Evolutionary conservation across 2,797 vertebrate genomes (phyloP).

Genomic region (Muscicapa striata): DNA sequence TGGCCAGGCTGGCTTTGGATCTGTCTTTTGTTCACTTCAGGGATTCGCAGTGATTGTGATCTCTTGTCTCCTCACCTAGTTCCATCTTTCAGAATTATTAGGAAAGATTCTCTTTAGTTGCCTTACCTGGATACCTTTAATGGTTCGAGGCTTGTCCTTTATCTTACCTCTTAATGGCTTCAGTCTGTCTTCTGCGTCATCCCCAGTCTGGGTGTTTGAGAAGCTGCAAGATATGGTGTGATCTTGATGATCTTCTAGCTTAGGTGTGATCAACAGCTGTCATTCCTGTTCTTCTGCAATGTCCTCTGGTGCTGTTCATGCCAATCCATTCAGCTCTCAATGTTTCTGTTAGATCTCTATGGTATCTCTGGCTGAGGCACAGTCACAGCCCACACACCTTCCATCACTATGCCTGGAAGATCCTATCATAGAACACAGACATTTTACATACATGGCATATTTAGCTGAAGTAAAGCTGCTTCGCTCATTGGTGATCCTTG

Average conservation of each 20-base stretch:
- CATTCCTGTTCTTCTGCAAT: not conserved
- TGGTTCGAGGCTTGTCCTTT: not conserved
- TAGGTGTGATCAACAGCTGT: not conserved
- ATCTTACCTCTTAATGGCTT: constrained; percentile 5
- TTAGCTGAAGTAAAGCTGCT: constrained; percentile 22
- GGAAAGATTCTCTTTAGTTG: not conserved
- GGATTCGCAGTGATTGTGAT: not conserved
- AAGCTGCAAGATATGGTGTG: not conserved
- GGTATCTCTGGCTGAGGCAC: not conserved
- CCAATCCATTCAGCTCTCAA: not conserved
- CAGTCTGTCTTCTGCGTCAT: not conserved
- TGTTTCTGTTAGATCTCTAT: not conserved
- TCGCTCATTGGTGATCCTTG: not conserved
- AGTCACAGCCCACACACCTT: constrained; percentile 34
- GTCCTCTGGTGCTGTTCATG: not conserved
- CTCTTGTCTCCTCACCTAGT: not conserved
- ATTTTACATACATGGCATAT: constrained; percentile 17
- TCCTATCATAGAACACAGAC: constrained; percentile 23
- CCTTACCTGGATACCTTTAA: not conserved
- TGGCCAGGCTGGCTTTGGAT: not conserved
- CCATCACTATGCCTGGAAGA: constrained; percentile 15
- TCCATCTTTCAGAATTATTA: not conserved
- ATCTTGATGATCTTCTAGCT: not conserved
- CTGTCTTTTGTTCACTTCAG: not conserved
- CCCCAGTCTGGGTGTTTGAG: not conserved